phyloP scores from a whole-genome alignment of 1,140 invertebrate species.

The Eubasilissa regina region DNA sequence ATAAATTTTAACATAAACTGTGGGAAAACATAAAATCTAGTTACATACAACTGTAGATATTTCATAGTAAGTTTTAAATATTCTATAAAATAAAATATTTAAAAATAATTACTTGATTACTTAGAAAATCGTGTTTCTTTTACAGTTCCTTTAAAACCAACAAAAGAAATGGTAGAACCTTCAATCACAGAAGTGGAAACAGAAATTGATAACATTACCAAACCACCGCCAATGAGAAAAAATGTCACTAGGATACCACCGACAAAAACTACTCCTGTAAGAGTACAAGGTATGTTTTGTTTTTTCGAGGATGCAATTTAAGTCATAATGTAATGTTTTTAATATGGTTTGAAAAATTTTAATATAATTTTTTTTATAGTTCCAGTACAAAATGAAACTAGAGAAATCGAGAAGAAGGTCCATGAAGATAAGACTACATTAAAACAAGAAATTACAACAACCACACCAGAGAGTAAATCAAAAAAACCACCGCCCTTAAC shows the following conservation, averaged over 20 bases:
- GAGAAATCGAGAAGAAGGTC: neutral
- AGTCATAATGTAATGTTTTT: too few species aligned
- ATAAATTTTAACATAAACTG: too few species aligned
- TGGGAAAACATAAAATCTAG: too few species aligned
- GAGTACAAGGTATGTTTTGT: too few species aligned
- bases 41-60: too few species aligned
- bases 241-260: slow-evolving; percentile 31
- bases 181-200: neutral
- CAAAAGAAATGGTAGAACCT: neutral
- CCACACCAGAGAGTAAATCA: neutral
- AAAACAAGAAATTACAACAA: neutral
- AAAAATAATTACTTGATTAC: too few species aligned
- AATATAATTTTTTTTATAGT: neutral
- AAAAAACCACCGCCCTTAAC: neutral
- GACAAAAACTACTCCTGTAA: slow-evolving; percentile 34
- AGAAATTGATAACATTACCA: slow-evolving; percentile 22
- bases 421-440: neutral
- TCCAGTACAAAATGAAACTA: neutral
- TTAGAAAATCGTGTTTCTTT: neutral
- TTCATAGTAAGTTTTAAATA: too few species aligned
- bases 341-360: too few species aligned
- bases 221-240: slow-evolving; percentile 19
- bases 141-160: neutral
- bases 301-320: too few species aligned
- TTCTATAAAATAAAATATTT: too few species aligned